Base-by-base conservation (phyloP, 2,797 vertebrate species). In the Phoeniculus purpureus region DNA sequence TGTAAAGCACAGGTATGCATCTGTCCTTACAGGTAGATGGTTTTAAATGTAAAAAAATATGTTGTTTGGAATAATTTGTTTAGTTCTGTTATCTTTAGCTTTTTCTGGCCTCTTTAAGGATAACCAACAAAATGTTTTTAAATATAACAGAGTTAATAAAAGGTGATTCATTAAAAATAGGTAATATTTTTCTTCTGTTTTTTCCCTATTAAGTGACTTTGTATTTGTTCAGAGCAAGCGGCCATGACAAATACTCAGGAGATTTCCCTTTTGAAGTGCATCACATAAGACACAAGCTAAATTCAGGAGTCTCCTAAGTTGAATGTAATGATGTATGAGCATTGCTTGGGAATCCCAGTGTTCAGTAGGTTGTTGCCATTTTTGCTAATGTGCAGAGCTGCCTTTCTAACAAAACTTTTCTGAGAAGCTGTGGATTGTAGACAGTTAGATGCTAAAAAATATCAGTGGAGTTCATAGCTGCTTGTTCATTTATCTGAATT, bases 401-500 rank as follows among this genome's bases (percentile, higher is more conserved):
- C 67, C 43, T 79, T 70, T 65, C 45, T 50, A 86, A 37, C 60
- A 75, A 6, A 55, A 34, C 62, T 45, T 55, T 40, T 14, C 66
- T 66, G 70, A 62, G 25, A 79, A 68, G 59, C 22, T 29, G 2
- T 75, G 47, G 85, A n/a, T 65, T 93, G 47, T 68, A 83, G 62
- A 45, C 59, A 65, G 6, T 7, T 48, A 18, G 25, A 55, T 32
- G 27, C 72, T 84, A 32, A 43, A 43, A 43, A 6, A 37, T 43
- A 43, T 43, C 14, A 51, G 65, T 77, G 37, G 51, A 90, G 20
- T 85, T 90, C 20, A 7, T 50, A 76, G 73, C 74, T 82, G 8
- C 20, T 56, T 55, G 61, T 61, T 92, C 47, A 91, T 81, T 83
- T 94, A 51, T 76, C 22, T 55, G 65, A 34, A 74, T 91, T 86